A percentile compares a stretch with the other conserved stretches of the same genome.
Conservation (phyloP, 2,113 vertebrate genomes). For the Syrrhaptes paradoxus region DNA sequence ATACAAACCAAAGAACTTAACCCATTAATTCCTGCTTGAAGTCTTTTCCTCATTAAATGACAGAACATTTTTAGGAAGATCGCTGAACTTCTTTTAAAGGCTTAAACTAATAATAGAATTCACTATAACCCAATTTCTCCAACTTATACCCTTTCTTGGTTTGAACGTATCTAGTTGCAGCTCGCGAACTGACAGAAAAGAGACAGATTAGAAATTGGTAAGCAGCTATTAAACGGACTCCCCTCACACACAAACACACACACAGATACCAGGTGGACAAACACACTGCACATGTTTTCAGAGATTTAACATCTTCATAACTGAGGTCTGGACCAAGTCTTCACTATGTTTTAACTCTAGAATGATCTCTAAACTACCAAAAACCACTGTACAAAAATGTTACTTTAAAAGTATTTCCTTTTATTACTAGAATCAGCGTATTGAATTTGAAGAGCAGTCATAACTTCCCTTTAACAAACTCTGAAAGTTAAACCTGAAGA, state of each 20-base stretch:
- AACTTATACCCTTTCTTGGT: constrained; percentile 3
- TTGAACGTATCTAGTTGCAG: constrained; percentile 53
- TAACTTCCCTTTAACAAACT: neutral
- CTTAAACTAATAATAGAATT: neutral
- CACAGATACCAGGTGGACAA: neutral
- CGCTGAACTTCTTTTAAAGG: neutral
- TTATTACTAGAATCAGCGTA: neutral
- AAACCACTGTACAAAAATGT: neutral
- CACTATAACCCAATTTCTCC: neutral
- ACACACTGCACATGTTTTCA: neutral
- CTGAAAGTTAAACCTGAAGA: neutral
- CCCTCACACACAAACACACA: neutral
- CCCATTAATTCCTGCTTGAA: neutral
- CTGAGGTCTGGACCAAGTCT: neutral
- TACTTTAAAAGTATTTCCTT: neutral
- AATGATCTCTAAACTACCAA: neutral
- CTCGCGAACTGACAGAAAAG: constrained; percentile 8
- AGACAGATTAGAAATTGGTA: neutral
- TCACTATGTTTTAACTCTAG: neutral
- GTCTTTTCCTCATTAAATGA: neutral
- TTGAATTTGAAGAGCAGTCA: neutral
- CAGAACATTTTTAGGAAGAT: neutral
- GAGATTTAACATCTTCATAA: neutral
- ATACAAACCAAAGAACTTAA: constrained; percentile 50
- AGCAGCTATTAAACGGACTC: neutral